Conservation (phyloP, 2,888 invertebrate genomes). For the Lissocephala sabroskyi region DNA sequence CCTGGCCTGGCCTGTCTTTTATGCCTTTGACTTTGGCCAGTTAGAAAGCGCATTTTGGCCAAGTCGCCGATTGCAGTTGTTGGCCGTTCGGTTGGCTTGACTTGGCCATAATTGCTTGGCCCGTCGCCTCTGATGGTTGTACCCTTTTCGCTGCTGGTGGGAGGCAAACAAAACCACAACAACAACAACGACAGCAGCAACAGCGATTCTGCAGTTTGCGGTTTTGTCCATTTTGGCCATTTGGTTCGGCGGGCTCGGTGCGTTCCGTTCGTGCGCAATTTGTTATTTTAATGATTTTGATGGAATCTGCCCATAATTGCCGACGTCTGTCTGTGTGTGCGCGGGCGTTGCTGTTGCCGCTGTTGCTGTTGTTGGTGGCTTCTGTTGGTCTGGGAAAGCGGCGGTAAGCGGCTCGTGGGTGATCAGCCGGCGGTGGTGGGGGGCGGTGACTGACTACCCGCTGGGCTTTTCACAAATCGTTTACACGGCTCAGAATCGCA, state of each 20-base stretch:
- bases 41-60: slow-evolving; percentile 46
- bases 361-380: no score
- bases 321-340: neutral
- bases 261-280: slow-evolving; percentile 58
- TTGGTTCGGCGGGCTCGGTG: slow-evolving; percentile 10
- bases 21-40: slow-evolving; percentile 8
- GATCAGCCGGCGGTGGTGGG: no score
- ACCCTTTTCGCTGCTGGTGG: slow-evolving; percentile 39
- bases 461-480: slow-evolving; percentile 25
- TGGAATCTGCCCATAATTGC: slow-evolving; percentile 51
- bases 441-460: no score
- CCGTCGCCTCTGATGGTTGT: slow-evolving; percentile 20
- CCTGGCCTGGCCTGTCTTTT: no score
- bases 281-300: slow-evolving; percentile 64
- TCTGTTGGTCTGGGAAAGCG: slow-evolving; percentile 9
- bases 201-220: slow-evolving; percentile 22
- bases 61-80: slow-evolving; percentile 3
- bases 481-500: slow-evolving; percentile 34
- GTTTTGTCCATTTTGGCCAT: slow-evolving; percentile 45
- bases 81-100: slow-evolving; percentile 1
- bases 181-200: no score
- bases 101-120: slow-evolving; percentile 14
- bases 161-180: no score
- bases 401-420: no score
- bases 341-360: slow-evolving; percentile 27